These are phyloP conservation scores for Semotilus atromaculatus DNA, from an alignment of 2,797 vertebrate species.

Conservation along the genomic window DNA sequence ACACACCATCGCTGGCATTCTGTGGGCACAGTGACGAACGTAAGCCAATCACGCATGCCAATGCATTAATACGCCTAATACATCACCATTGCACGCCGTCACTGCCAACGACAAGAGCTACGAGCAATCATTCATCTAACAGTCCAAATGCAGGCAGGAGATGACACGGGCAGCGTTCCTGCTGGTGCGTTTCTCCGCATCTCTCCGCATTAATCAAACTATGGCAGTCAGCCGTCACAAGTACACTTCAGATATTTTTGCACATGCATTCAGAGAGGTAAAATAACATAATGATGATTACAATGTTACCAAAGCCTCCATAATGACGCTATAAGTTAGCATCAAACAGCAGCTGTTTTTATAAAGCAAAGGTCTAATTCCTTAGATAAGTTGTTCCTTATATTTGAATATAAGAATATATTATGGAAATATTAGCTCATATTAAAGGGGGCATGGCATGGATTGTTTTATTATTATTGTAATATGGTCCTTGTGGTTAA, in stretches of 20 bases:
- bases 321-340: neutral
- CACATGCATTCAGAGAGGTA: neutral
- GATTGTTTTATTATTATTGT: too few species aligned
- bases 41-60: constrained; percentile 29
- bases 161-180: neutral
- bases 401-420: too few species aligned
- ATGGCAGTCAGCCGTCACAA: neutral
- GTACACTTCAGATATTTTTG: neutral
- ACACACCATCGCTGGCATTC: constrained; percentile 16
- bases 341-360: neutral
- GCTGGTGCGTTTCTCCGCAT: neutral
- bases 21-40: neutral
- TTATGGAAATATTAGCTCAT: too few species aligned
- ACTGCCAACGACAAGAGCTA: constrained; percentile 29
- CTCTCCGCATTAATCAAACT: constrained; percentile 13
- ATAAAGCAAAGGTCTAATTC: neutral
- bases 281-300: neutral
- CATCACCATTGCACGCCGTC: neutral
- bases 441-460: too few species aligned
- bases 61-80: constrained; percentile 25
- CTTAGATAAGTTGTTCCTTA: neutral
- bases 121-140: constrained; percentile 16
- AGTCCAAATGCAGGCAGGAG: neutral
- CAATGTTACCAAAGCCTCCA: neutral
- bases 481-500: too few species aligned